Evolutionary conservation across 2,888 invertebrate genomes (phyloP).

Genomic region (Eupithecia subumbrata): DNA sequence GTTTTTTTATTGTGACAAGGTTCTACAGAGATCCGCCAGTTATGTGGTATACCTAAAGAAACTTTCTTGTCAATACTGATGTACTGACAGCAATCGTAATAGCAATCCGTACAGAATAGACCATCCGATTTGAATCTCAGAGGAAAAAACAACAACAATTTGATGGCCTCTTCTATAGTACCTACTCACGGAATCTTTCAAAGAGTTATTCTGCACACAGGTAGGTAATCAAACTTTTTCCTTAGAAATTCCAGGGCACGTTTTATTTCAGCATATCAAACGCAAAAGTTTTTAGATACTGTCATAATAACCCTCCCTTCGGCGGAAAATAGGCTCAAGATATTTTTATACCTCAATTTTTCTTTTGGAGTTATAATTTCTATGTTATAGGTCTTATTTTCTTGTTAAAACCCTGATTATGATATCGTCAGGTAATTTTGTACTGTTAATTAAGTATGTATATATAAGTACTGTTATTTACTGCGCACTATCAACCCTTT

Average conservation of each 20-base stretch:
- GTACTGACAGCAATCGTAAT: too few relatives aligned
- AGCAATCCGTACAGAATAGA: too few relatives aligned
- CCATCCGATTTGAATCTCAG: not conserved
- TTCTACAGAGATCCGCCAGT: too few relatives aligned
- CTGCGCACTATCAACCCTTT: too few relatives aligned
- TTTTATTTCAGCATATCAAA: constrained; percentile 33
- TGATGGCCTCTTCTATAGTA: not conserved
- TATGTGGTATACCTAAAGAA: too few relatives aligned
- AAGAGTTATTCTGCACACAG: constrained; percentile 5
- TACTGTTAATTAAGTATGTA: too few relatives aligned
- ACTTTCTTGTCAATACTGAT: not conserved
- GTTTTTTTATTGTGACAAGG: too few relatives aligned
- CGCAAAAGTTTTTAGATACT: constrained; percentile 30
- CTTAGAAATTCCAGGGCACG: constrained; percentile 6
- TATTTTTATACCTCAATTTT: not conserved
- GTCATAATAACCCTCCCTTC: constrained; percentile 34
- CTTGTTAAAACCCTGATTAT: not conserved
- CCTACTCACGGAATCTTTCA: not conserved
- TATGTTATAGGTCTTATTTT: not conserved
- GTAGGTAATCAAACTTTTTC: constrained; percentile 8
- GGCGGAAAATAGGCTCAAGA: not conserved
- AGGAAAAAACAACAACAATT: not conserved
- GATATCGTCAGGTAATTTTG: too few relatives aligned
- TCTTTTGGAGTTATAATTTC: constrained; percentile 2
- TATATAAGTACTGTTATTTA: too few relatives aligned